Evolutionary conservation across 2,888 invertebrate species (phyloP).

Genomic region (Diarsia rubi): DNA sequence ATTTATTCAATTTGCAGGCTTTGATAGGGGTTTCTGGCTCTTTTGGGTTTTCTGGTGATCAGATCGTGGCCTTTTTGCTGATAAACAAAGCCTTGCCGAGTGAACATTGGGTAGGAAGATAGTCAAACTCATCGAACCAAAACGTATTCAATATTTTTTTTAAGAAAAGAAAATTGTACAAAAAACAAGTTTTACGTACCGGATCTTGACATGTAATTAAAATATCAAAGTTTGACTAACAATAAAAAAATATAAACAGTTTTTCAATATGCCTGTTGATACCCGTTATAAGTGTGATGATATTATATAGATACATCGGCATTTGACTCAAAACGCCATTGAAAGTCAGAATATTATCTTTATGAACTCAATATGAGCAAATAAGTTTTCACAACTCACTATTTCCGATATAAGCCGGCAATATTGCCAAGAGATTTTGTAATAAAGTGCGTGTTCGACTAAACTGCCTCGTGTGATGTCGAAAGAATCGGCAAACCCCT

Average conservation of each 20-base stretch:
- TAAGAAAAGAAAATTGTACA: neutral
- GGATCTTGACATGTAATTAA: neutral
- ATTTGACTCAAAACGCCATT: neutral
- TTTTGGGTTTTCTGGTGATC: no score
- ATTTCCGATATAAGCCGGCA: conserved; percentile 18
- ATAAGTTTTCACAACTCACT: conserved; percentile 8
- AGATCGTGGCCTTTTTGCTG: neutral
- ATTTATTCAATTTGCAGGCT: neutral
- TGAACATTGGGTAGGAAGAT: neutral
- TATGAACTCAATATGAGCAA: conserved; percentile 7
- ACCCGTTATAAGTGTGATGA: neutral
- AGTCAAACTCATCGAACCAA: neutral
- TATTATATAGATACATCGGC: no score
- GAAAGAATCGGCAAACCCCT: neutral
- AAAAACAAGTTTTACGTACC: conserved; percentile 16
- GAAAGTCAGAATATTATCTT: neutral
- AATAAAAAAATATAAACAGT: conserved; percentile 4
- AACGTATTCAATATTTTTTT: neutral
- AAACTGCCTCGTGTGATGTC: neutral
- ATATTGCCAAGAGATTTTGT: conserved; percentile 25
- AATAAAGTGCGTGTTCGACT: conserved; percentile 5
- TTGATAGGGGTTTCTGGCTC: neutral
- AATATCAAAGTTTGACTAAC: neutral
- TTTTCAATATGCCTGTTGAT: neutral
- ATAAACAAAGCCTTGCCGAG: neutral